These are phyloP conservation scores for Diorhabda carinulata DNA, from an alignment of 1,140 invertebrate species.

Conservation along the genomic window DNA sequence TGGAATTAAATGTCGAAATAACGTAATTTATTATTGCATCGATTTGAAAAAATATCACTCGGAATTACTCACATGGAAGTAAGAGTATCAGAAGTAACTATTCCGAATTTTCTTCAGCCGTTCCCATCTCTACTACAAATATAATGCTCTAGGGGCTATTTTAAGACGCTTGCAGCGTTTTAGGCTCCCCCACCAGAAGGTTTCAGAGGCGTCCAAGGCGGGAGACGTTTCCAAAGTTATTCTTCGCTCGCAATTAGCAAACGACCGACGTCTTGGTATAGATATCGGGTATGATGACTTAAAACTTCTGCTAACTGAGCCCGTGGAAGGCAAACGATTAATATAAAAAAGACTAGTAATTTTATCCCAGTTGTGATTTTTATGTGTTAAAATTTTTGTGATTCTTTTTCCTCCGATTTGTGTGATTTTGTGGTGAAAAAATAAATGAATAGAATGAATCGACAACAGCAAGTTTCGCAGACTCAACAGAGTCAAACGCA, in stretches of 20 bases:
- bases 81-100: too few relatives aligned
- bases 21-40: too few relatives aligned
- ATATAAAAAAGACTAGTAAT: conserved; percentile 29
- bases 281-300: conserved; percentile 79
- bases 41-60: too few relatives aligned
- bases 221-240: conserved; percentile 52
- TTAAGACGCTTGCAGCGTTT: not conserved
- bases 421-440: conserved; percentile 44
- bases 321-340: conserved; percentile 53
- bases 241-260: conserved; percentile 77
- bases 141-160: not conserved
- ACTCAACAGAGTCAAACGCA: conserved; percentile 54
- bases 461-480: conserved; percentile 50
- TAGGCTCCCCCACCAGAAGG: conserved; percentile 37
- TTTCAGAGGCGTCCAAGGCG: conserved; percentile 43
- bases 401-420: conserved; percentile 37
- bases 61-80: too few relatives aligned
- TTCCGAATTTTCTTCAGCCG: too few relatives aligned
- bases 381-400: conserved; percentile 34
- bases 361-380: conserved; percentile 35
- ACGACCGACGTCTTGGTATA: conserved; percentile 83
- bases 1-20: too few relatives aligned
- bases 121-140: not conserved
- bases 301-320: conserved; percentile 69
- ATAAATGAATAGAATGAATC: conserved; percentile 40